Evolutionary conservation across 2,113 vertebrate genomes (phyloP).

Genomic region (Falco punctatus): DNA sequence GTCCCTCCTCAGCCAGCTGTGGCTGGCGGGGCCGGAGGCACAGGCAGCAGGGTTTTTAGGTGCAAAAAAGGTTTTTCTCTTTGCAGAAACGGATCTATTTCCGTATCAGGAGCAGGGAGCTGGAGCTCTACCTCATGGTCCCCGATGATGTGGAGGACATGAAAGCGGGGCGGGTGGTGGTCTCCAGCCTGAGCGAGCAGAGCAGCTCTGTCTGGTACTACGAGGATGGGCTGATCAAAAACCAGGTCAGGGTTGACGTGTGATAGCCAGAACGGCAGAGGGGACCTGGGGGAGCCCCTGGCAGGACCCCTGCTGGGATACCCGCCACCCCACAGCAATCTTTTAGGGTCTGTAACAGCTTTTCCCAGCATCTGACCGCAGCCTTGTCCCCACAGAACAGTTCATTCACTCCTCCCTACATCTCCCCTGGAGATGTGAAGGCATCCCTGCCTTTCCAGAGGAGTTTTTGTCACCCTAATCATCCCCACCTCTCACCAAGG

Average conservation of each 20-base stretch:
- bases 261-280: accelerated
- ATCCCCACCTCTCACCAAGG: not conserved
- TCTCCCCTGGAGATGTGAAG: not conserved
- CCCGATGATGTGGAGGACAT: slow-evolving; percentile 86
- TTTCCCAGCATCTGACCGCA: not conserved
- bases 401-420: not conserved
- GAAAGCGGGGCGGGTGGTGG: slow-evolving; percentile 90
- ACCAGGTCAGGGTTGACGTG: slow-evolving; percentile 79
- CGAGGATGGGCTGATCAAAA: slow-evolving; percentile 90
- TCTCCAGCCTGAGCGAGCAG: slow-evolving; percentile 75
- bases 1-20: accelerated
- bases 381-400: not conserved
- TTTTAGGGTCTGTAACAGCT: not conserved
- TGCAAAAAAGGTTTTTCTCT: not conserved
- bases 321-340: not conserved
- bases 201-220: slow-evolving; percentile 91
- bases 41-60: not conserved
- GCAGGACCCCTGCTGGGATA: not conserved
- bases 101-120: slow-evolving; percentile 82
- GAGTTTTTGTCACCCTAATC: not conserved
- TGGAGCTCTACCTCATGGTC: slow-evolving; percentile 81
- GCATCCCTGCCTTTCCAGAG: not conserved
- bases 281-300: accelerated
- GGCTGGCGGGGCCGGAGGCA: accelerated
- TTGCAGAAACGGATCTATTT: slow-evolving; percentile 85